Percentiles rank a stretch among this genome's conserved stretches.
These are phyloP conservation scores for Fulica atra DNA, from an alignment of 2,113 vertebrate genomes.

Conservation along the genomic window DNA sequence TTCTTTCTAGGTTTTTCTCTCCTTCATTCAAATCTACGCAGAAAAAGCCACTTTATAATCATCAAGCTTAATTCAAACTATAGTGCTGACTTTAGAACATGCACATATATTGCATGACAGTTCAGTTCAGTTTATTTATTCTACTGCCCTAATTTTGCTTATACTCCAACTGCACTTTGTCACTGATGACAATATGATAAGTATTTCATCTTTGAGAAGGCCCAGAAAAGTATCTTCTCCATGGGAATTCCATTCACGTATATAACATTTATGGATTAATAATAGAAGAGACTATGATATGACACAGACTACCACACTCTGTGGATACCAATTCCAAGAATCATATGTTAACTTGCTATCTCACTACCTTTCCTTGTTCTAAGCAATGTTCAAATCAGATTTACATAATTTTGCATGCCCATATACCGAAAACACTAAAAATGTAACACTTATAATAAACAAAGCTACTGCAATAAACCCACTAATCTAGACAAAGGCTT, in stretches of 20 bases:
- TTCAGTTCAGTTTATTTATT: neutral
- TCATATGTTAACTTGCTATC: neutral
- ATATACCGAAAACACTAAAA: neutral
- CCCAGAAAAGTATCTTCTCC: neutral
- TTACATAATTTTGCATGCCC: neutral
- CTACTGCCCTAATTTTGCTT: neutral
- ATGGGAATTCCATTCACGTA: neutral
- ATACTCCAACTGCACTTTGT: neutral
- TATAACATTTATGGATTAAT: neutral
- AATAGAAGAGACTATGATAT: neutral
- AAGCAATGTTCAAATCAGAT: neutral
- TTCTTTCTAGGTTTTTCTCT: neutral
- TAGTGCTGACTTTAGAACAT: neutral
- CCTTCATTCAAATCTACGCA: neutral
- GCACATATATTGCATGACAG: neutral
- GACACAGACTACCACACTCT: neutral
- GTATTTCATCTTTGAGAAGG: neutral
- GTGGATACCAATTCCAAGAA: neutral
- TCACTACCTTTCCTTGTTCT: neutral
- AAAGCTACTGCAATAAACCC: neutral
- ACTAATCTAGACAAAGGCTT: neutral
- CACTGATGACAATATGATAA: neutral
- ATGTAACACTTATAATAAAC: neutral
- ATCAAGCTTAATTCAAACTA: neutral
- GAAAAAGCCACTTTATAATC: neutral